phyloP scores from a whole-genome alignment of 2,888 invertebrate genomes.

The Perizoma affinitatum region DNA sequence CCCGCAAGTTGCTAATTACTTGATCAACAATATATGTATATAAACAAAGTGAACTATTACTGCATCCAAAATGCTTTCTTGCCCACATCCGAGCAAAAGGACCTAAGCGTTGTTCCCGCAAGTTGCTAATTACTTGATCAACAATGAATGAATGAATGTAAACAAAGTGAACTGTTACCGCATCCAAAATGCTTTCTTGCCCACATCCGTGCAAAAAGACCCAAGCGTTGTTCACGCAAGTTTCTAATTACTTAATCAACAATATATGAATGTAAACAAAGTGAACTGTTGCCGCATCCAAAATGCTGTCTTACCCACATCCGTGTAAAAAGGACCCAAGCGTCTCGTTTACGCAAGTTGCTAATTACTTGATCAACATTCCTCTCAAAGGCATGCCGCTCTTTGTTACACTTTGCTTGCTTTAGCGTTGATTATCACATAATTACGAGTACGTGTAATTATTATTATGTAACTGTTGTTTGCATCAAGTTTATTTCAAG shows the following conservation, averaged over 20 bases:
- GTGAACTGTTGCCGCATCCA: conserved; percentile 20
- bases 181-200: conserved; percentile 19
- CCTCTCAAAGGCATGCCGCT: conserved; percentile 61
- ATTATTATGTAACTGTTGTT: conserved; percentile 10
- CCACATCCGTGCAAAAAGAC: conserved; percentile 16
- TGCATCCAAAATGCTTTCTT: conserved; percentile 20
- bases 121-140: too few relatives aligned
- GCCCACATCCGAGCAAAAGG: conserved; percentile 17
- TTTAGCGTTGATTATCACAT: conserved; percentile 34
- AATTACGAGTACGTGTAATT: conserved; percentile 42
- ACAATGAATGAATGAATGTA: too few relatives aligned
- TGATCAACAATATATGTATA: too few relatives aligned
- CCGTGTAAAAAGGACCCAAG: conserved; percentile 15
- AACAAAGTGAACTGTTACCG: not conserved
- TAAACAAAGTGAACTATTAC: not conserved
- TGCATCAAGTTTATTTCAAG: conserved; percentile 6
- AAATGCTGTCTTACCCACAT: conserved; percentile 5
- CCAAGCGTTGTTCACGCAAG: conserved; percentile 55
- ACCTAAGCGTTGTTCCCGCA: conserved; percentile 20
- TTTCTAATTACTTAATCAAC: conserved; percentile 79
- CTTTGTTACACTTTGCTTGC: conserved; percentile 47
- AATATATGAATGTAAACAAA: conserved; percentile 29
- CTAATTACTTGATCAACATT: conserved; percentile 79
- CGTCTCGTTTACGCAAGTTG: conserved; percentile 67
- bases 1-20: too few relatives aligned